phyloP scores from a whole-genome alignment of 2,888 invertebrate genomes.

The Drosophila leonis region DNA sequence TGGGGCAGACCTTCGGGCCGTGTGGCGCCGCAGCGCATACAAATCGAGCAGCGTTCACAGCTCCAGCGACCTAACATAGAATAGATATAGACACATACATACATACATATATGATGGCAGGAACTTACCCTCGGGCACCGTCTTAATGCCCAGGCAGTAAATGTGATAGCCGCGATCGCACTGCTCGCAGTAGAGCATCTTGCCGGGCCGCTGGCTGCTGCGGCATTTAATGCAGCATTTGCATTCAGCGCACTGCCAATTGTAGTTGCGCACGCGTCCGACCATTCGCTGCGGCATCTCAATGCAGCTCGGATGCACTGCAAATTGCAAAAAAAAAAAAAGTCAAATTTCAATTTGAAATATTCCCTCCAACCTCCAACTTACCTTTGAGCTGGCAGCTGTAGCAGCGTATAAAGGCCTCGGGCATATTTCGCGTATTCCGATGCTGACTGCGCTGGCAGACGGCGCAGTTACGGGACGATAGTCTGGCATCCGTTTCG shows the following conservation, averaged over 20 bases:
- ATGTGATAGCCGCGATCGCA: conserved; percentile 98
- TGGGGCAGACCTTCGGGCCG: conserved; percentile 85
- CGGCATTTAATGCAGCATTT: conserved; percentile 95
- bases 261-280: conserved; percentile 92
- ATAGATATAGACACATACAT: conserved; percentile 2
- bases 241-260: conserved; percentile 97
- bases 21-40: conserved; percentile 88
- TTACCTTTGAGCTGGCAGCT: conserved; percentile 87
- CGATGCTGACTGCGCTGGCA: conserved; percentile 87
- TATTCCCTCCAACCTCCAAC: neutral
- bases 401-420: conserved; percentile 88
- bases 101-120: neutral
- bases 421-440: conserved; percentile 87
- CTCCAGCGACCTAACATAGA: conserved; percentile 90
- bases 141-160: conserved; percentile 93
- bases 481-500: conserved; percentile 47
- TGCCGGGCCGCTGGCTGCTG: conserved; percentile 93
- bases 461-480: conserved; percentile 87
- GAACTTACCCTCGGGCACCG: conserved; percentile 91
- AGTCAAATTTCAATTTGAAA: neutral
- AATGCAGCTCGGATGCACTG: conserved; percentile 94
- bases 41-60: conserved; percentile 92
- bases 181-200: conserved; percentile 97
- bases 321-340: conserved; percentile 22
- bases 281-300: conserved; percentile 94